These are phyloP conservation scores for Sebastolobus altivelis DNA, from an alignment of 2,797 vertebrate species.

Conservation along the genomic window DNA sequence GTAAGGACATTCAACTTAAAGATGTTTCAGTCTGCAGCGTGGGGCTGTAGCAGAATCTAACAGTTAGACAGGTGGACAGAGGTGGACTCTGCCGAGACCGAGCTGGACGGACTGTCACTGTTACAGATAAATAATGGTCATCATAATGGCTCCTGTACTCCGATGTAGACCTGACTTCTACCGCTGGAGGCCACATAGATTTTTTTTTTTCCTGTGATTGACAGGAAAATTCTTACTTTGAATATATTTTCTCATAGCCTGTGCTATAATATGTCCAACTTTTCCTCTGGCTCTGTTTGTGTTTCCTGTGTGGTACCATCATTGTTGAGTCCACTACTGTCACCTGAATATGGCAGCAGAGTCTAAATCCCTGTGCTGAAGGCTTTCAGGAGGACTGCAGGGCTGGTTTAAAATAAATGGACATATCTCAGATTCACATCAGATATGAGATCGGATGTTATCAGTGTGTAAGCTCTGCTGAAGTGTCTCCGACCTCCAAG, in stretches of 20 bases:
- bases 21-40: not conserved
- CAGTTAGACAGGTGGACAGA: constrained; percentile 18
- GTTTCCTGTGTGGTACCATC: not conserved
- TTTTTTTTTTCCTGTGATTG: constrained; percentile 2
- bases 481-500: not conserved
- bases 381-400: not conserved
- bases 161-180: constrained; percentile 17
- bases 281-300: not conserved
- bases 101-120: not conserved
- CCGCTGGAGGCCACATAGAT: constrained; percentile 19
- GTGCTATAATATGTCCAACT: not conserved
- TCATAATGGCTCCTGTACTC: constrained; percentile 8
- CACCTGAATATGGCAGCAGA: not conserved
- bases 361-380: not conserved
- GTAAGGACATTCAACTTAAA: constrained; percentile 10
- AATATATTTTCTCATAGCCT: not conserved
- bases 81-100: constrained; percentile 29
- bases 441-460: not conserved
- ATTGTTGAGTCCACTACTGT: not conserved
- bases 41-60: constrained; percentile 25
- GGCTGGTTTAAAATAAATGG: not conserved
- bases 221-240: not conserved
- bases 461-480: not conserved
- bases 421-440: not conserved
- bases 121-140: constrained; percentile 23